Conservation (phyloP, 2,888 invertebrate species). For the Ommatoiulus sabulosus region DNA sequence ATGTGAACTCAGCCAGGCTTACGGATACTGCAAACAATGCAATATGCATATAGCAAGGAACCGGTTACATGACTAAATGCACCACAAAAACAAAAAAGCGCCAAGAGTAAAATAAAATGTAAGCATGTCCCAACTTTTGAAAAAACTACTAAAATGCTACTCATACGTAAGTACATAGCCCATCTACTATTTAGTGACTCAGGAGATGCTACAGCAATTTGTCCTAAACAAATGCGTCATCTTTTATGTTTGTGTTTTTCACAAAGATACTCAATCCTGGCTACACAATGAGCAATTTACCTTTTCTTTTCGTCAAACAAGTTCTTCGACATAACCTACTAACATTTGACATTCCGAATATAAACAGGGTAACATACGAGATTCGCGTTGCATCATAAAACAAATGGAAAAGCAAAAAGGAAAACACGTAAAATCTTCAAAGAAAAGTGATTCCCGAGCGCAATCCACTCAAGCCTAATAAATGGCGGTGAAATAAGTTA, state of each 20-base stretch:
- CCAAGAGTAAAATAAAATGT: too few species aligned
- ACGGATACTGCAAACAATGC: background rate
- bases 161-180: too few species aligned
- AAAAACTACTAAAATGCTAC: too few species aligned
- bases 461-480: constrained; percentile 35
- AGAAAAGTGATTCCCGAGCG: background rate
- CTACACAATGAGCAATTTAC: constrained; percentile 13
- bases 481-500: constrained; percentile 7
- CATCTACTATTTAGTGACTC: too few species aligned
- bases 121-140: too few species aligned
- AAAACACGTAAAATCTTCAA: background rate
- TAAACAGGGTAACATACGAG: background rate
- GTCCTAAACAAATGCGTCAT: background rate
- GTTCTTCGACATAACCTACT: background rate
- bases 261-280: background rate
- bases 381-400: background rate
- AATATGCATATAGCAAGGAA: background rate
- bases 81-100: background rate
- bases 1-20: too few species aligned
- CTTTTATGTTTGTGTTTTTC: background rate
- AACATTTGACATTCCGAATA: background rate
- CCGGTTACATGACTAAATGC: background rate
- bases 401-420: background rate
- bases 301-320: background rate
- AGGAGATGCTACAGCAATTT: background rate